These are phyloP conservation scores for Anastrepha obliqua DNA, from an alignment of 1,140 invertebrate species.

Conservation along the genomic window DNA sequence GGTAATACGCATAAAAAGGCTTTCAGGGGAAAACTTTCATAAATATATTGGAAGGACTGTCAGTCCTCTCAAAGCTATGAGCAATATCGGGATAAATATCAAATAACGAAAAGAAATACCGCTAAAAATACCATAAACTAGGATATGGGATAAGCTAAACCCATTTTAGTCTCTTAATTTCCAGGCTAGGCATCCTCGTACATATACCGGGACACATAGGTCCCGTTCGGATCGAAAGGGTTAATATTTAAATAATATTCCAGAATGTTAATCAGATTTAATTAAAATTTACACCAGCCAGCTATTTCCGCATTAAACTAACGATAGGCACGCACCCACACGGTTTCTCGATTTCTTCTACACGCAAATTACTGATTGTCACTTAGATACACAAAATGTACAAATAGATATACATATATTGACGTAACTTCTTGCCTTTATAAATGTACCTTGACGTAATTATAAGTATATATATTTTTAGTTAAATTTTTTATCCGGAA, in stretches of 20 bases:
- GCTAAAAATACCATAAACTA: too few relatives aligned
- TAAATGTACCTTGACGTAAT: constrained; percentile 23
- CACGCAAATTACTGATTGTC: constrained; percentile 38
- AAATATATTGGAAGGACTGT: too few relatives aligned
- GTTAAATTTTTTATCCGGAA: background rate
- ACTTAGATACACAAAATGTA: constrained; percentile 25
- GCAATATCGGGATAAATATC: too few relatives aligned
- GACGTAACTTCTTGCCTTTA: background rate
- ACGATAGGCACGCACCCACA: background rate
- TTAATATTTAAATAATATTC: background rate
- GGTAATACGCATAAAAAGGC: too few relatives aligned
- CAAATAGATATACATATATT: constrained; percentile 43
- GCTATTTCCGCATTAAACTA: background rate
- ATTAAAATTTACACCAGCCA: background rate
- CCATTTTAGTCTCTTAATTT: too few relatives aligned
- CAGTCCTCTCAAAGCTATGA: too few relatives aligned
- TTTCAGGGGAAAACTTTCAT: too few relatives aligned
- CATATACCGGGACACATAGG: too few relatives aligned
- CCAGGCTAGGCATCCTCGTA: too few relatives aligned
- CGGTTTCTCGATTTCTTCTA: background rate
- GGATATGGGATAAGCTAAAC: too few relatives aligned
- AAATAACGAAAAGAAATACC: too few relatives aligned
- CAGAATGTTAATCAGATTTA: background rate
- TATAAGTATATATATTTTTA: background rate
- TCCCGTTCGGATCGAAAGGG: background rate